Base-by-base conservation (phyloP, 2,113 vertebrate genomes). In the Mesitornis unicolor region DNA sequence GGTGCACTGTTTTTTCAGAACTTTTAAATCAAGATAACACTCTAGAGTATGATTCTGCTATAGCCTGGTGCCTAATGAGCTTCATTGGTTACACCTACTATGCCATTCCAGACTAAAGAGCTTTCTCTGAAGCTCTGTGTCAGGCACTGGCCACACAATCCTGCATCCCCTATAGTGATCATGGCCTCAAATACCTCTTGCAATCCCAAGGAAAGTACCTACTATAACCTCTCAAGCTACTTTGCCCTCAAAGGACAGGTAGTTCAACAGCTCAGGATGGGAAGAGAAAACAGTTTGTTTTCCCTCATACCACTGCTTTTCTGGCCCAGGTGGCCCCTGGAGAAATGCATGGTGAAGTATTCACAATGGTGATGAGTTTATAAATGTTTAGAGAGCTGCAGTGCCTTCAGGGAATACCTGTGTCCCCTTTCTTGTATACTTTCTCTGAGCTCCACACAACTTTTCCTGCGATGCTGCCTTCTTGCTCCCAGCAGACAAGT, bases 81-180 rank as follows among this genome's bases (percentile, higher is more conserved):
- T 57, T 65, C 24, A 1, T 29, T 65, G 83, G 2, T 67, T 91
- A 4, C 7, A 28, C 10, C 11, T 53, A 11, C 11, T 35, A 4
- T 22, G 13, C 17, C 19, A 45, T 11, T 3, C 31, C 25, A 67
- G 16, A 50, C 5, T 24, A 59, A 53, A 28, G 38, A 8, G 6
- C 22, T 76, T 83, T 56, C 17, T 56, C 35, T 54, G 29, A 64
- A 92, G 7, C 5, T 78, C 14, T 42, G 6, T 17, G 9, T 63
- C 13, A 20, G 8, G 64, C 53, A 14, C 8, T 42, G 33, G 6
- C 4, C 6, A 45, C 35, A 60, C 22, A 42, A 2, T 76, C 35
- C 16, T n/a, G 13, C 11, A 70, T 3, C 2, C 5, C 1, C 0
- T 20, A 47, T 4, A 10, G 25, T 7, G 8, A 1, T 25, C 18